Evolutionary conservation across 2,888 invertebrate species (phyloP).

Genomic region (Rhogogaster chlorosoma): DNA sequence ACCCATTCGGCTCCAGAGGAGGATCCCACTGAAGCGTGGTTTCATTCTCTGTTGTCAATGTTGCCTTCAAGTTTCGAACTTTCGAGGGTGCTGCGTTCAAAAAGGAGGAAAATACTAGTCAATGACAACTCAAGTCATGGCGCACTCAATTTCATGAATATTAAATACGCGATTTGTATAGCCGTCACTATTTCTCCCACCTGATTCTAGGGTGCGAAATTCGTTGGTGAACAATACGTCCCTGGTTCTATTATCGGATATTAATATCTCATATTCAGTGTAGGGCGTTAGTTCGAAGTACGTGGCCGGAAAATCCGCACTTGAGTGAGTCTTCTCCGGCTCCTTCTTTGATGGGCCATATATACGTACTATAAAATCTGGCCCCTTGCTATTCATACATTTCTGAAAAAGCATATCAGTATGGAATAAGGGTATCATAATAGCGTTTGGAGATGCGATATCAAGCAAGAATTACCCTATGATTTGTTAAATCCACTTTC

Average conservation of each 20-base stretch:
- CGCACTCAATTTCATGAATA: neutral
- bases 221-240: constrained; percentile 23
- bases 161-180: too few relatives aligned
- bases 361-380: neutral
- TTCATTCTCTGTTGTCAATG: neutral
- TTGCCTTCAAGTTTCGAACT: constrained; percentile 52
- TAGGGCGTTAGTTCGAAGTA: constrained; percentile 33
- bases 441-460: neutral
- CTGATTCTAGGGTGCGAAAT: constrained; percentile 60
- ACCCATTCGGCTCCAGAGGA: constrained; percentile 60
- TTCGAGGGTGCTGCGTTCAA: constrained; percentile 57
- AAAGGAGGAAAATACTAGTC: neutral
- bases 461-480: neutral
- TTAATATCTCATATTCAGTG: constrained; percentile 56
- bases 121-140: neutral
- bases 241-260: constrained; percentile 32
- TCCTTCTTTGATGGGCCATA: neutral
- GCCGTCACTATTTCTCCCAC: constrained; percentile 53
- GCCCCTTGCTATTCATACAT: neutral
- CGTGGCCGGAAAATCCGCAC: neutral
- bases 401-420: neutral
- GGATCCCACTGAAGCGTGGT: constrained; percentile 58
- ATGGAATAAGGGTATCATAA: neutral
- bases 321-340: fast-evolving
- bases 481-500: neutral